Percentiles rank a stretch among this genome's conserved stretches.
phyloP scores from a whole-genome alignment of 1,140 invertebrate genomes.

The Phocides pigmalion region DNA sequence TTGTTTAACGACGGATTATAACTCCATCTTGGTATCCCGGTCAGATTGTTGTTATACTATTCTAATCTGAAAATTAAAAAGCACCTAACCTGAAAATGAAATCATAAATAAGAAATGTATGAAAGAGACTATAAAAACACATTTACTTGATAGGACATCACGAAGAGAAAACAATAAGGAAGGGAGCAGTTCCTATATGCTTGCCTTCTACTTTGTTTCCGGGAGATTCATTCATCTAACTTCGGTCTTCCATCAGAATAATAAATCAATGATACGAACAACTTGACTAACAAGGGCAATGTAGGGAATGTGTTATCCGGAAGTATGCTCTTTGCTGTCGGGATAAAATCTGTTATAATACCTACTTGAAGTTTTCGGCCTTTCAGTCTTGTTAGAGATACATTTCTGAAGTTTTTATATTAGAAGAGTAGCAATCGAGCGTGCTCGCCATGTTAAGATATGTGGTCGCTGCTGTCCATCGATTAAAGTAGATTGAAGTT shows the following conservation, averaged over 20 bases:
- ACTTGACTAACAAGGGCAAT: slow-evolving; percentile 27
- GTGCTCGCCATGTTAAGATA: no score
- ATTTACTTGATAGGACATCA: not conserved
- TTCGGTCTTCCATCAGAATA: slow-evolving; percentile 21
- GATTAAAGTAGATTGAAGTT: no score
- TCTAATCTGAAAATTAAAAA: no score
- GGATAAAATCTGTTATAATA: not conserved
- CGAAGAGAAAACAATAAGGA: not conserved
- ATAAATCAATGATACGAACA: slow-evolving; percentile 24
- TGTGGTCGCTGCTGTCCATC: no score
- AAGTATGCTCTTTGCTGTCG: not conserved
- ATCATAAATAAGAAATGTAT: no score
- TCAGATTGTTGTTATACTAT: no score
- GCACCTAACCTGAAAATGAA: no score
- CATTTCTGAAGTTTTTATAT: not conserved
- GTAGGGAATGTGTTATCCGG: slow-evolving; percentile 9
- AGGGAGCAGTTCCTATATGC: not conserved
- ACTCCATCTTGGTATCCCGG: no score
- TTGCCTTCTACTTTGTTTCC: not conserved
- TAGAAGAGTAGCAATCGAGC: no score
- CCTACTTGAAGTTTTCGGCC: not conserved
- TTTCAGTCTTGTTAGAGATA: not conserved
- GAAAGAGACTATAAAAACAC: no score
- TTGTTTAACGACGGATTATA: no score
- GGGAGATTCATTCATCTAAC: slow-evolving; percentile 10